Conservation (phyloP, 2,888 invertebrate genomes). For the Lasioglossum figueresi region DNA sequence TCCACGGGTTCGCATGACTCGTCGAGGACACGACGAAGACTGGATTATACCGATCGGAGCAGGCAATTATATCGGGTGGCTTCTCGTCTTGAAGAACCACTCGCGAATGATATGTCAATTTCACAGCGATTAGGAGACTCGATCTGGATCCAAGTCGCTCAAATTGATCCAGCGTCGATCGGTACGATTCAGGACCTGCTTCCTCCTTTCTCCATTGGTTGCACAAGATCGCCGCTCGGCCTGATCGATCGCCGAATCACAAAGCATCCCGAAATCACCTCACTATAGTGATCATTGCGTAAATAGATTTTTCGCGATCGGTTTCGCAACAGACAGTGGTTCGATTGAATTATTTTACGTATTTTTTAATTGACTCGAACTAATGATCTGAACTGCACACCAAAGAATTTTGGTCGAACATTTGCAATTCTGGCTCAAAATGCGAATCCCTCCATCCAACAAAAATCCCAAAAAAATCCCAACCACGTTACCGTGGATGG, state of each 20-base stretch:
- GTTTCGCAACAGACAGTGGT: background rate
- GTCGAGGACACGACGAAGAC: constrained; percentile 66
- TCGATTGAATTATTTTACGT: background rate
- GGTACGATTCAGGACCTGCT: constrained; percentile 67
- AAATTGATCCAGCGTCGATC: constrained; percentile 50
- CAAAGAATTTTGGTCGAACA: too few relatives aligned
- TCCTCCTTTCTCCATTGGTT: constrained; percentile 82
- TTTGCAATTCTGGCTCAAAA: too few relatives aligned
- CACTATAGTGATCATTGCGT: constrained; percentile 4
- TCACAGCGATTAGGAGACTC: constrained; percentile 69
- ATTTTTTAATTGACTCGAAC: too few relatives aligned
- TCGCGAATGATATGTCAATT: constrained; percentile 79
- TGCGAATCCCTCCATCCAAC: too few relatives aligned
- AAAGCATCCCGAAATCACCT: constrained; percentile 50
- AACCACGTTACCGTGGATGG: too few relatives aligned
- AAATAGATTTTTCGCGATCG: constrained; percentile 9
- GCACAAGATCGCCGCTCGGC: constrained; percentile 72
- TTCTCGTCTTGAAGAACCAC: constrained; percentile 68
- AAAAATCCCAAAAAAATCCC: too few relatives aligned
- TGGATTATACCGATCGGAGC: constrained; percentile 64
- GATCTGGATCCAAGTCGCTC: constrained; percentile 23
- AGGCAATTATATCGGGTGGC: constrained; percentile 78
- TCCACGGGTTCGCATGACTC: constrained; percentile 69
- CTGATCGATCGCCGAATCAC: constrained; percentile 40
- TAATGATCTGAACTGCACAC: too few relatives aligned